These are phyloP conservation scores for Nebria ingens DNA, from an alignment of 1,140 invertebrate genomes.

Conservation along the genomic window DNA sequence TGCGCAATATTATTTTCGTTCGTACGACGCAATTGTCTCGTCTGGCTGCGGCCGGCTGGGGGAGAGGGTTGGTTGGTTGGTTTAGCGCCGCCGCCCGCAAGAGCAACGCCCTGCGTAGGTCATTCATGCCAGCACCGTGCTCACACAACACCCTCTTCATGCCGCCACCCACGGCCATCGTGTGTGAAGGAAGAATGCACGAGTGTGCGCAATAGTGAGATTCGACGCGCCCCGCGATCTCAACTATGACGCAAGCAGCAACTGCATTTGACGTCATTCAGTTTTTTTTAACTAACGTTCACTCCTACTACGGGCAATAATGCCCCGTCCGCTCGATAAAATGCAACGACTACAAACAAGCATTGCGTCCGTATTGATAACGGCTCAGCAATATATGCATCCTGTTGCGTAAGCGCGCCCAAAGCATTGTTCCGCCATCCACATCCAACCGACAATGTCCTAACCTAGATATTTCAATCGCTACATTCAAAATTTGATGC, in stretches of 20 bases:
- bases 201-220: background rate
- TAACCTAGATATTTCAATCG: background rate
- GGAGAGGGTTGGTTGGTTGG: background rate
- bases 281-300: background rate
- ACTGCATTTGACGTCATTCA: conserved; percentile 5
- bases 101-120: conserved; percentile 25
- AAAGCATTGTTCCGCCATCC: background rate
- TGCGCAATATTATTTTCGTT: conserved; percentile 4
- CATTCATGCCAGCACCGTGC: conserved; percentile 20
- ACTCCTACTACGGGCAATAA: background rate
- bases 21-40: conserved; percentile 9
- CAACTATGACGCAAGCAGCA: background rate
- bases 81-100: conserved; percentile 13
- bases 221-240: background rate
- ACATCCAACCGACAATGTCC: too few species aligned
- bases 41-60: conserved; percentile 4
- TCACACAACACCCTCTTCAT: too few species aligned
- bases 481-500: background rate
- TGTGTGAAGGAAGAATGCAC: background rate
- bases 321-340: background rate
- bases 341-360: background rate
- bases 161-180: background rate
- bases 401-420: background rate
- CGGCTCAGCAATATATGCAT: background rate
- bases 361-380: background rate